Conservation (phyloP, 1,140 invertebrate genomes). For the Varroa destructor region DNA sequence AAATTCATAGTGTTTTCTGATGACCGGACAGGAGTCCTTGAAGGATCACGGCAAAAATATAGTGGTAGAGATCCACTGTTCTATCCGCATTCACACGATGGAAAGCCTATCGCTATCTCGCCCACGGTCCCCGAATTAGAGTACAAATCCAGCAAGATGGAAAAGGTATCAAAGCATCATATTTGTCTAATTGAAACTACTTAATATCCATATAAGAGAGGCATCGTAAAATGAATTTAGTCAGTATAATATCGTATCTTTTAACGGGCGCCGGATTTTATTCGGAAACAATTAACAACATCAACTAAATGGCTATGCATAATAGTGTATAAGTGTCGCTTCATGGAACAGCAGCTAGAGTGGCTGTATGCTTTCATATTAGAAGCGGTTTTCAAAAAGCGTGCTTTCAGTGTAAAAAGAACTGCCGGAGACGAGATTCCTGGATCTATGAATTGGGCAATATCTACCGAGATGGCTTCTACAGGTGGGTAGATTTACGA, state of each 20-base stretch:
- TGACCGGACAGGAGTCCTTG: no score
- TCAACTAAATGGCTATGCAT: neutral
- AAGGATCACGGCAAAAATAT: no score
- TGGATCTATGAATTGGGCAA: constrained; percentile 4
- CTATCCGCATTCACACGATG: constrained; percentile 25
- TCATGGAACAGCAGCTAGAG: neutral
- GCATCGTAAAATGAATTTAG: neutral
- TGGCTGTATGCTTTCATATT: neutral
- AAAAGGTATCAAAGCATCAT: neutral
- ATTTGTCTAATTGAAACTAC: no score
- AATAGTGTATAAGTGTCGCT: neutral
- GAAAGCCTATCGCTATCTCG: constrained; percentile 11
- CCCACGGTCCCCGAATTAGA: neutral
- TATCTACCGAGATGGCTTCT: constrained; percentile 8
- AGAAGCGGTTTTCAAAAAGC: neutral
- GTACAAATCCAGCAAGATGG: neutral
- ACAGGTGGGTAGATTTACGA: neutral
- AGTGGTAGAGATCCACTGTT: neutral
- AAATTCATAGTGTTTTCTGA: no score
- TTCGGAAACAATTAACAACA: neutral
- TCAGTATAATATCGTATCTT: neutral
- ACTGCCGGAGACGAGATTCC: neutral
- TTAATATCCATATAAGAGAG: no score
- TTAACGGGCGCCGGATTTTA: neutral
- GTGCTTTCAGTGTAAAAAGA: neutral